Evolutionary conservation across 2,113 vertebrate genomes (phyloP).

Genomic region (Thymallus thymallus): DNA sequence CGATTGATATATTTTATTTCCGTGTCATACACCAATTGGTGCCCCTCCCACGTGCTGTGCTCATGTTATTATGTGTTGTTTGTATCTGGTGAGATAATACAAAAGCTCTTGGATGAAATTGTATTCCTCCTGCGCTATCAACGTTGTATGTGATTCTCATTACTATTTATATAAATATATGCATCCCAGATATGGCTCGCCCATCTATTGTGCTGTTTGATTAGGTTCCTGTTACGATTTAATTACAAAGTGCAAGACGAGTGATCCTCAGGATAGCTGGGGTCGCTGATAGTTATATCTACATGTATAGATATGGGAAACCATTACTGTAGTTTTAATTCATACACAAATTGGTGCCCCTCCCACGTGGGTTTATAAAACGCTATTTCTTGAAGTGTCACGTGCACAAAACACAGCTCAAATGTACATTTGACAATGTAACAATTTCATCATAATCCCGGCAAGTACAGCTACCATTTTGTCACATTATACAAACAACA

Average conservation of each 20-base stretch:
- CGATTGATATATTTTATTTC: too few relatives aligned
- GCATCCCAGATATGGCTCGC: conserved; percentile 39
- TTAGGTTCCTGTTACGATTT: conserved; percentile 50
- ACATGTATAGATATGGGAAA: conserved; percentile 25
- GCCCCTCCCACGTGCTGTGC: too few relatives aligned
- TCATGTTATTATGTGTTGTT: too few relatives aligned
- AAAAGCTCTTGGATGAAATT: conserved; percentile 58
- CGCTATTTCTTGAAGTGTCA: too few relatives aligned
- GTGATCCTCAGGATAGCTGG: conserved; percentile 22
- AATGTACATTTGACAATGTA: too few relatives aligned
- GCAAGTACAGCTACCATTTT: too few relatives aligned
- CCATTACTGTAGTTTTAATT: conserved; percentile 47
- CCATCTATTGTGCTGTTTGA: conserved; percentile 51
- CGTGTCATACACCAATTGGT: too few relatives aligned
- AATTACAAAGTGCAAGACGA: conserved; percentile 24
- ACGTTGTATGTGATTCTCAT: conserved; percentile 60
- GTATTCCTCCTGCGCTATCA: conserved; percentile 58
- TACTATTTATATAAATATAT: conserved; percentile 52
- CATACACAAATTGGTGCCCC: too few relatives aligned
- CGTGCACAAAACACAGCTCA: too few relatives aligned
- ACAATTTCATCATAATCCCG: too few relatives aligned
- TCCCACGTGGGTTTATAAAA: too few relatives aligned
- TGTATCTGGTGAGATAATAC: conserved; percentile 81
- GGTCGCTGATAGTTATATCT: conserved; percentile 40
- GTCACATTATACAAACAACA: background rate